phyloP scores from a whole-genome alignment of 2,797 vertebrate genomes.

The Threskiornis aethiopicus region DNA sequence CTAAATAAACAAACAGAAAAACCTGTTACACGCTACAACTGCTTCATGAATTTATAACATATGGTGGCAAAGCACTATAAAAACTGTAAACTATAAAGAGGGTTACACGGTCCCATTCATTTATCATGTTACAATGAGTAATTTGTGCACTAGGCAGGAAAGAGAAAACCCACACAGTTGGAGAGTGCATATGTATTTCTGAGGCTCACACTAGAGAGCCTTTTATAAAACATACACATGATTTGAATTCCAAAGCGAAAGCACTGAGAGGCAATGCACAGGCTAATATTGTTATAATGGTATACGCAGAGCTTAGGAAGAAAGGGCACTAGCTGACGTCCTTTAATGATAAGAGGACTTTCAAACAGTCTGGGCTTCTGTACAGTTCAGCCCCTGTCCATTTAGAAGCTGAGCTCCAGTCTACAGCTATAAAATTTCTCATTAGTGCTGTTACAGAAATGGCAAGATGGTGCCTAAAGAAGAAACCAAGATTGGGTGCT shows the following conservation, averaged over 20 bases:
- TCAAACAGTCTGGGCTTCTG: background rate
- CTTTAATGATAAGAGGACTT: background rate
- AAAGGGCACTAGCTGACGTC: background rate
- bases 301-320: conserved; percentile 8
- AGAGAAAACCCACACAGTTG: conserved; percentile 53
- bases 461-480: background rate
- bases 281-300: conserved; percentile 24
- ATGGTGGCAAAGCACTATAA: conserved; percentile 48
- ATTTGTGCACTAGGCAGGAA: conserved; percentile 58
- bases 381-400: background rate
- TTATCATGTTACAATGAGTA: conserved; percentile 73
- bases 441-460: background rate
- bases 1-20: conserved; percentile 64
- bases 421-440: background rate
- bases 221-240: conserved; percentile 66
- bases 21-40: conserved; percentile 43
- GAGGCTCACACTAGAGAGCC: conserved; percentile 68
- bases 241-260: conserved; percentile 70
- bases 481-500: background rate
- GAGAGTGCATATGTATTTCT: conserved; percentile 65
- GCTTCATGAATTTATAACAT: conserved; percentile 70
- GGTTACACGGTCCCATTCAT: conserved; percentile 59
- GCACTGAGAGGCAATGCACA: conserved; percentile 2
- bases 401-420: background rate
- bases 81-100: conserved; percentile 61